Evolutionary conservation across 1,140 invertebrate species (phyloP), one percentile per base, ranked within the genome.

Genomic region (Steinernema khuongi): DNA sequence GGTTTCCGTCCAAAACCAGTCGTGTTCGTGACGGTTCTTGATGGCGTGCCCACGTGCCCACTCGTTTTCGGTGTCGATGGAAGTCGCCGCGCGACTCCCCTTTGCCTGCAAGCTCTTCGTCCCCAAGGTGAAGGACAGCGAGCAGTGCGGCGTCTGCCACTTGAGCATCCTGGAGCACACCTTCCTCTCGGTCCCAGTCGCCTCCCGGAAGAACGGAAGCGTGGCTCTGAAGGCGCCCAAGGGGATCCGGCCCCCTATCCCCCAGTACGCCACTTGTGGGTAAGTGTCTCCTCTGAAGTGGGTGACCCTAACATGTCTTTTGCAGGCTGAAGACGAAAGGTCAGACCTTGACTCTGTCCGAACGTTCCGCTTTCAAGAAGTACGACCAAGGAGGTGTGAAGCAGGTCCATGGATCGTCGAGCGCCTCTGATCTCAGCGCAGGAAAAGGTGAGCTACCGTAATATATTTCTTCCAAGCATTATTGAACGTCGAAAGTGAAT

Each of bases 1-100:
- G 50, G 26, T 60, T 60, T 22, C 50, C n/a, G n/a, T n/a, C n/a
- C n/a, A n/a, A 22, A 60, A 60, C 50, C 50, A 60, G 50, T 60
- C 50, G 50, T 22, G 50, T 60, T 41, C 50, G 4, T 60, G 19
- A 22, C 19, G 22, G 50, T 60, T 7, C 7, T 60, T 60, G 14
- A 22, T 60, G 50, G 50, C 50, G 14, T 60, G 26, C 14, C 50
- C 14, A 22, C 22, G 26, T 60, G 14, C 26, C 22, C 7, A n/a
- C 50, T 60, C 26, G n/a, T 60, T 60, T 60, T 60, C 11, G 22
- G 50, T 26, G 50, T 26, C 50, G 50, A 60, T 60, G 50, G 50
- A 60, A 22, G 50, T 60, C 19, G 50, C 50, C 22, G 50, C 50
- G 26, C 7, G 7, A 4, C 19, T 60, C 50, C 50, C 50, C n/a